Base-by-base conservation (phyloP, 2,797 vertebrate species). In the Sebastolobus altivelis region DNA sequence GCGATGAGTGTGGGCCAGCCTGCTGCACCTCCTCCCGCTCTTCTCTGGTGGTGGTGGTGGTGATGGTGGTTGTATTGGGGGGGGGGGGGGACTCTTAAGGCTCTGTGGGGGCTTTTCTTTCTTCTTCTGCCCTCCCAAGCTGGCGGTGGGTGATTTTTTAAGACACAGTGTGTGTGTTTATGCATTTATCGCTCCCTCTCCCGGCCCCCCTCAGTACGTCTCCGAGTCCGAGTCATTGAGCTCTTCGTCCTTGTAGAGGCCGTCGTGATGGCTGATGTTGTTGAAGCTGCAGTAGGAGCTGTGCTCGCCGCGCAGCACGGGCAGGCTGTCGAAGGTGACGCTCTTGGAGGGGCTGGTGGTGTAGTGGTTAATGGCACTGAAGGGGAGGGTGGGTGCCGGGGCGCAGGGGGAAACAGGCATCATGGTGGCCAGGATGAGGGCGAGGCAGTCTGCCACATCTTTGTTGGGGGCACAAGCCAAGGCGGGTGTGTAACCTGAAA, bases 371-470 rank as follows among this genome's bases (percentile, higher is more conserved):
- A 99, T 96, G 95, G 97, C 96, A 95, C 95, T 98, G 95, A 99
- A 98, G 3, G 97, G 95, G 88, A 97, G 92, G 87, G 96, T 93
- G 87, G 98, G 96, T 74, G 97, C 93, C 1, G 95, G 95, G 86
- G 96, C 94, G 92, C 96, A 96, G 6, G 98, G 97, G 40, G 98
- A 98, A 82, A 98, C 96, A 85, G 98, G 98, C 97, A 99, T 99
- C 98, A 99, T 99, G 81, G 97, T 99, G 95, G 98, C 98, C 95
- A 99, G 94, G 93, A 99, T 99, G 81, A 99, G 98, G 31, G 98
- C 98, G 12, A 99, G 96, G 94, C 98, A 99, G 90, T 99, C 98
- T 4, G 98, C 98, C 87, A 99, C 98, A 20, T 99, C 98, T 96
- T 99, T 99, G 91, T 98, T 99, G 79, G 98, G 98, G 18, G 98